These are phyloP conservation scores for Heterodera schachtii DNA, from an alignment of 1,140 invertebrate species.

Conservation along the genomic window DNA sequence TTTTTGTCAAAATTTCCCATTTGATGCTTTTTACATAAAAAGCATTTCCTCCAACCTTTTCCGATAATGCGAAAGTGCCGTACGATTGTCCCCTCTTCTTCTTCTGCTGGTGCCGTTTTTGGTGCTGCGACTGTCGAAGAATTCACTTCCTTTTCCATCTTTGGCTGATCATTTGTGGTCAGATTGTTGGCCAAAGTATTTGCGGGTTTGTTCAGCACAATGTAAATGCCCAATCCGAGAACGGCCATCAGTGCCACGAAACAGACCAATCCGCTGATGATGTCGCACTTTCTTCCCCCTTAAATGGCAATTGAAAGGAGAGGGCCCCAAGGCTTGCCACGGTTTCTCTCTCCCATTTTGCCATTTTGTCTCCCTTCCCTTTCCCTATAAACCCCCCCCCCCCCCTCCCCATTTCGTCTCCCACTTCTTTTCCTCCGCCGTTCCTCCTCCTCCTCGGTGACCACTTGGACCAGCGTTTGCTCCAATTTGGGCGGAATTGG, in stretches of 20 bases:
- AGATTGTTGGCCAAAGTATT: not conserved
- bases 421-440: constrained; percentile 7
- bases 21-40: not conserved
- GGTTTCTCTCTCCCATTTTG: too few species aligned
- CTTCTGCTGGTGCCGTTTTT: not conserved
- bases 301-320: not conserved
- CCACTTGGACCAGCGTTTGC: constrained; percentile 20
- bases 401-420: not conserved
- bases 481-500: constrained; percentile 14
- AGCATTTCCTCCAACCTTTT: constrained; percentile 16
- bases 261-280: constrained; percentile 7
- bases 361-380: too few species aligned
- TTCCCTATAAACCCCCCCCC: not conserved
- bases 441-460: constrained; percentile 33
- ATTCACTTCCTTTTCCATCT: not conserved
- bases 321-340: too few species aligned
- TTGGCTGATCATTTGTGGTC: not conserved
- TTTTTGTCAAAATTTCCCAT: not conserved
- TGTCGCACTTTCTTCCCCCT: constrained; percentile 20
- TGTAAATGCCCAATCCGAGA: constrained; percentile 15
- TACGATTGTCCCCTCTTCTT: not conserved
- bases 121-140: not conserved
- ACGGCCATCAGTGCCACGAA: constrained; percentile 23
- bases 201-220: constrained; percentile 14
- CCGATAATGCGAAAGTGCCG: constrained; percentile 24